Evolutionary conservation across 2,888 invertebrate genomes (phyloP).

Genomic region (Entomobrya proxima): DNA sequence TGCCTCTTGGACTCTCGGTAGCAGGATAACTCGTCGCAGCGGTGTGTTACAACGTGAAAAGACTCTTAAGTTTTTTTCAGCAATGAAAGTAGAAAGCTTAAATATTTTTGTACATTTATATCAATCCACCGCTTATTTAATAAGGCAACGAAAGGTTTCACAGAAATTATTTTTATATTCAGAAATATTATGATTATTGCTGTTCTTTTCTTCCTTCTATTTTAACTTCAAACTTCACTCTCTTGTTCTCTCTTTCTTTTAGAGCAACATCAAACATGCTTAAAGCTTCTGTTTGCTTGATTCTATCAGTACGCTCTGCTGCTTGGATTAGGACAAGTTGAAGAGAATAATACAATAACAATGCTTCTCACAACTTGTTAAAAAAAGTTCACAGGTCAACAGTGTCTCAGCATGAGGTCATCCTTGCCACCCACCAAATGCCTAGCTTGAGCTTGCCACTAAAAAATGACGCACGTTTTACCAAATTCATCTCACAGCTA

Average conservation of each 20-base stretch:
- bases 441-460: constrained; percentile 71
- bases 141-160: constrained; percentile 41
- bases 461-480: constrained; percentile 75
- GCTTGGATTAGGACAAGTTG: constrained; percentile 26
- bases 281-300: constrained; percentile 53
- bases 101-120: not conserved
- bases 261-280: constrained; percentile 8
- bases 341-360: constrained; percentile 66
- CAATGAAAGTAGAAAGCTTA: not conserved
- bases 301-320: constrained; percentile 15
- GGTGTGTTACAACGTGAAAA: not conserved
- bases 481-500: constrained; percentile 72
- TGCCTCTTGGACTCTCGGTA: constrained; percentile 47
- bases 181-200: constrained; percentile 49
- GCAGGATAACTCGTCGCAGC: constrained; percentile 34
- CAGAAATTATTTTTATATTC: constrained; percentile 59
- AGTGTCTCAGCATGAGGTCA: constrained; percentile 74
- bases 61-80: not conserved
- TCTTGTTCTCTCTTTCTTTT: not conserved
- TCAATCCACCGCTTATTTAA: not conserved
- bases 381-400: constrained; percentile 73
- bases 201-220: constrained; percentile 34
- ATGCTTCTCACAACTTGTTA: constrained; percentile 65
- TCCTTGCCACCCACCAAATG: constrained; percentile 74
- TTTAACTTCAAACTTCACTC: too few relatives aligned